Conservation (phyloP, 1,140 invertebrate genomes). For the Diploscapter pachys region DNA sequence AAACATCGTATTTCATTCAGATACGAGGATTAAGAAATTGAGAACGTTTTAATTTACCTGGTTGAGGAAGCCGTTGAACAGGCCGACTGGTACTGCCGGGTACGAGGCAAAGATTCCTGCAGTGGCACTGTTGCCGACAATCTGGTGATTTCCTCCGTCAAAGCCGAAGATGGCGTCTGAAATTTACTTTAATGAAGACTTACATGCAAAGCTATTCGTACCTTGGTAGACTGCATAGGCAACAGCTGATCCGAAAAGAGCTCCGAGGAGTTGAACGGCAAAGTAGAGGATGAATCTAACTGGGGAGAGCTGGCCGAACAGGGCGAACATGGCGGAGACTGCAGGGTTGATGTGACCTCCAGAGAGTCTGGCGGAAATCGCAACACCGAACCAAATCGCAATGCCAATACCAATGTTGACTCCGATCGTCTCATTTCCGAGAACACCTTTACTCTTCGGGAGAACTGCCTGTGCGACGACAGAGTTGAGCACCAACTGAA, state of each 20-base stretch:
- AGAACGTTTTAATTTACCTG: constrained; percentile 58
- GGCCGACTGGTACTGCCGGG: constrained; percentile 61
- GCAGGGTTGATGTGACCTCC: constrained; percentile 66
- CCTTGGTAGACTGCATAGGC: constrained; percentile 63
- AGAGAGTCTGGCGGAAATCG: constrained; percentile 40
- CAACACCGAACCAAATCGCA: constrained; percentile 40
- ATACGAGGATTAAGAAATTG: no score
- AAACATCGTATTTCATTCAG: no score
- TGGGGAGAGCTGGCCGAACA: constrained; percentile 64
- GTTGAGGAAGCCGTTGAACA: constrained; percentile 61
- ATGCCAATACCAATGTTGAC: constrained; percentile 41
- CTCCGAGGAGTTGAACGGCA: constrained; percentile 64
- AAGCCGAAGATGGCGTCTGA: constrained; percentile 62
- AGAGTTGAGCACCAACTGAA: constrained; percentile 40
- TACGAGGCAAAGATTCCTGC: constrained; percentile 67
- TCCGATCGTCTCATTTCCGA: constrained; percentile 40
- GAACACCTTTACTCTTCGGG: constrained; percentile 14
- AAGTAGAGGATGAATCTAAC: constrained; percentile 61
- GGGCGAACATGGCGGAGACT: constrained; percentile 62
- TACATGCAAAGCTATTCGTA: constrained; percentile 57
- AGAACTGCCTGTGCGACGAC: constrained; percentile 39
- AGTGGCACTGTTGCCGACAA: constrained; percentile 58
- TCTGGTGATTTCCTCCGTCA: constrained; percentile 60
- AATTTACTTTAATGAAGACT: constrained; percentile 58
- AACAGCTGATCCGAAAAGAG: constrained; percentile 62